Evolutionary conservation across 2,113 vertebrate genomes (phyloP).

Genomic region (Circaetus cinerascens): DNA sequence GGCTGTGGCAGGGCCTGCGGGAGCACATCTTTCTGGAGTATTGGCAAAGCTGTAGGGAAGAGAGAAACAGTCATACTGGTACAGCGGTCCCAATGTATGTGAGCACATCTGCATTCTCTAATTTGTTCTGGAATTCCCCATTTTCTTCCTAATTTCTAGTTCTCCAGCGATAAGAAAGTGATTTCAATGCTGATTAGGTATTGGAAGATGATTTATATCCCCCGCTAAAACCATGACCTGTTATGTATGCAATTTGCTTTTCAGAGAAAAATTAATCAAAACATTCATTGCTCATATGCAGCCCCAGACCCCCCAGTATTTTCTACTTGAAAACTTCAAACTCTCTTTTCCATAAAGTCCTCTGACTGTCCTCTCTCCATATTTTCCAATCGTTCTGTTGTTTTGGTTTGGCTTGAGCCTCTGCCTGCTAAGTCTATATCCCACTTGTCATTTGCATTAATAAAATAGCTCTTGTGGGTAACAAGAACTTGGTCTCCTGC

Average conservation of each 20-base stretch:
- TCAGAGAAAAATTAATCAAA: not conserved
- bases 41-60: not conserved
- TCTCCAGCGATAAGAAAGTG: fast-evolving
- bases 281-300: fast-evolving
- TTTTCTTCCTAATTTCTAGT: not conserved
- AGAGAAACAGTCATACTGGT: fast-evolving
- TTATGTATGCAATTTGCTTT: fast-evolving
- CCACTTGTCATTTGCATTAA: fast-evolving
- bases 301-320: not conserved
- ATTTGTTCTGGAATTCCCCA: too few relatives aligned
- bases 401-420: not conserved
- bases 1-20: not conserved
- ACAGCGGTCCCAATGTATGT: fast-evolving
- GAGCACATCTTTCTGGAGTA: not conserved
- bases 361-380: not conserved
- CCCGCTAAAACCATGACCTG: fast-evolving
- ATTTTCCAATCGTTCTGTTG: not conserved
- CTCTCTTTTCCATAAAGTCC: not conserved
- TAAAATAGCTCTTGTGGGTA: not conserved
- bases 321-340: not conserved
- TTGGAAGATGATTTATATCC: not conserved
- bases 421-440: not conserved
- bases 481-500: not conserved
- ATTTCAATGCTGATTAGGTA: too few relatives aligned
- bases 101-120: not conserved